Conservation (phyloP, 2,888 invertebrate genomes). For the Apamea anceps region DNA sequence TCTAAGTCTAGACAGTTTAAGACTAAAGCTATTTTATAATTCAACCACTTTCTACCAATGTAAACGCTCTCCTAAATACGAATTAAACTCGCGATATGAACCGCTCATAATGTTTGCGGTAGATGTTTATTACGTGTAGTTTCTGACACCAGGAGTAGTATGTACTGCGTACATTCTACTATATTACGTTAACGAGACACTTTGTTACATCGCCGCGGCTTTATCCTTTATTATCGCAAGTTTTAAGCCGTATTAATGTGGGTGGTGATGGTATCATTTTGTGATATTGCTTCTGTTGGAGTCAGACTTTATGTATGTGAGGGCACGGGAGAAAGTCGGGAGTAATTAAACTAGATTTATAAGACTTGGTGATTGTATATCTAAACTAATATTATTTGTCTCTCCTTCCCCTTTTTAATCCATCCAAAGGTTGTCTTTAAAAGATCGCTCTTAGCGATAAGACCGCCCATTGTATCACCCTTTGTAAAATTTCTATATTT, state of each 20-base stretch:
- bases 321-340: not conserved
- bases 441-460: no score
- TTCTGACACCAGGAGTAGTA: slow-evolving; percentile 48
- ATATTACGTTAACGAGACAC: slow-evolving; percentile 53
- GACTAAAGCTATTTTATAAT: not conserved
- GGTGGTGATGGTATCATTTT: slow-evolving; percentile 27
- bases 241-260: slow-evolving; percentile 49
- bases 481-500: no score
- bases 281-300: slow-evolving; percentile 17
- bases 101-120: slow-evolving; percentile 53
- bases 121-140: slow-evolving; percentile 59
- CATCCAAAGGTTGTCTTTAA: no score
- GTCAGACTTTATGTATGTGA: not conserved
- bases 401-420: no score
- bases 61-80: slow-evolving; percentile 20
- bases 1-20: not conserved
- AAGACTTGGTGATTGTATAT: not conserved
- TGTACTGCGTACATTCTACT: slow-evolving; percentile 38
- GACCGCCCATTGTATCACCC: no score
- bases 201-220: slow-evolving; percentile 49
- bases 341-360: not conserved
- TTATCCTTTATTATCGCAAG: slow-evolving; percentile 44
- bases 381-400: not conserved
- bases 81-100: slow-evolving; percentile 54
- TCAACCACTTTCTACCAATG: slow-evolving; percentile 29